phyloP scores from a whole-genome alignment of 2,797 vertebrate species.

The Oreonectes daqikongensis region DNA sequence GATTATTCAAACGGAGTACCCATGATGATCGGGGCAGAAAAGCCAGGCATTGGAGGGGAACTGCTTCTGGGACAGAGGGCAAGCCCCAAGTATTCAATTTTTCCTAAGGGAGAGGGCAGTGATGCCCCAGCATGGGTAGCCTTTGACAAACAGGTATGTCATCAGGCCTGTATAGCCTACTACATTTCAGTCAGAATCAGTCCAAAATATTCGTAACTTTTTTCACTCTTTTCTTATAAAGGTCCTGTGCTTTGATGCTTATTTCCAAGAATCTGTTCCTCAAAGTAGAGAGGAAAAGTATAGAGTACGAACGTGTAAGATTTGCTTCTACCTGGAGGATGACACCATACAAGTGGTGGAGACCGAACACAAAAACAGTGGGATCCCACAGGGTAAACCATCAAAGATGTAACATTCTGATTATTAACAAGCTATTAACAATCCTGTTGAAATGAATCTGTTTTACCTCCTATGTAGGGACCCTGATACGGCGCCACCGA shows the following conservation, averaged over 20 bases:
- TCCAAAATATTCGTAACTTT: too few relatives aligned
- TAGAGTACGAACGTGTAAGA: constrained; percentile 86
- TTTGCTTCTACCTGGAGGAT: constrained; percentile 91
- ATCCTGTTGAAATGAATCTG: constrained; percentile 11
- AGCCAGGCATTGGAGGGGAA: constrained; percentile 85
- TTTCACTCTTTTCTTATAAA: constrained; percentile 68
- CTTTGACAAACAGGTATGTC: constrained; percentile 89
- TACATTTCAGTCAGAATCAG: too few relatives aligned
- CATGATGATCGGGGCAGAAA: constrained; percentile 77
- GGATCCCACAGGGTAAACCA: constrained; percentile 85
- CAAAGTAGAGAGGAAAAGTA: constrained; percentile 77
- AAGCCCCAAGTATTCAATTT: constrained; percentile 73
- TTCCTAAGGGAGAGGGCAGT: constrained; percentile 70
- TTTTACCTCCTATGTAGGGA: constrained; percentile 73
- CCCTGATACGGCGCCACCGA: constrained; percentile 81
- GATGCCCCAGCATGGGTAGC: constrained; percentile 82
- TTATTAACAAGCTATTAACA: constrained; percentile 20
- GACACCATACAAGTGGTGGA: constrained; percentile 92
- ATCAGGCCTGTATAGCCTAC: too few relatives aligned
- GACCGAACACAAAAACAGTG: constrained; percentile 83
- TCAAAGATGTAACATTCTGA: background rate
- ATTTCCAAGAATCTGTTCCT: constrained; percentile 81
- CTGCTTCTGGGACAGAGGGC: constrained; percentile 73
- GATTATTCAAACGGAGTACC: constrained; percentile 76
- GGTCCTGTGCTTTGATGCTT: constrained; percentile 88